phyloP scores from a whole-genome alignment of 2,888 invertebrate species.

The Polia nebulosa region DNA sequence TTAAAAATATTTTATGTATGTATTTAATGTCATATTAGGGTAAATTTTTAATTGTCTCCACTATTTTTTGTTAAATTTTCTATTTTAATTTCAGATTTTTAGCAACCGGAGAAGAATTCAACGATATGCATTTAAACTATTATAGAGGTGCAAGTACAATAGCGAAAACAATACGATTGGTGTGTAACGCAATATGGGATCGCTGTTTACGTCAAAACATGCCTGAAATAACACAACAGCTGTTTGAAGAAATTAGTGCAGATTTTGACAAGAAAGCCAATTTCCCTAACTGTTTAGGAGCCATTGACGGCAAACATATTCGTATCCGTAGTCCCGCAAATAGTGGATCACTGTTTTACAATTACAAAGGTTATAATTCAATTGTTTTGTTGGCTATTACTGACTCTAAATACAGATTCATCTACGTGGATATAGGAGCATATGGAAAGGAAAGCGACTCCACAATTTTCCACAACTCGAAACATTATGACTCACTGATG shows the following conservation, averaged over 20 bases:
- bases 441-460: conserved; percentile 58
- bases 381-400: conserved; percentile 54
- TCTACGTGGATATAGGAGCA: conserved; percentile 37
- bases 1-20: conserved; percentile 7
- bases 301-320: conserved; percentile 62
- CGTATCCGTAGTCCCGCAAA: conserved; percentile 44
- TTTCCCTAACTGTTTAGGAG: conserved; percentile 61
- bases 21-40: conserved; percentile 12
- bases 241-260: conserved; percentile 48
- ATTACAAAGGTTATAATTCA: conserved; percentile 59
- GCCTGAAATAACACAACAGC: conserved; percentile 54
- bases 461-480: conserved; percentile 47
- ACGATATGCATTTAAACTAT: conserved; percentile 46
- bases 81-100: neutral
- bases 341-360: conserved; percentile 58
- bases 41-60: no score
- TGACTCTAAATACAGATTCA: conserved; percentile 12
- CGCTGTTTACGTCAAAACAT: conserved; percentile 52
- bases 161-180: conserved; percentile 53
- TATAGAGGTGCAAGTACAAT: conserved; percentile 58
- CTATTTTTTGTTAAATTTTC: neutral
- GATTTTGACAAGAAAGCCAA: conserved; percentile 57
- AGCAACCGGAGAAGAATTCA: neutral
- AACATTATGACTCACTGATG: conserved; percentile 4
- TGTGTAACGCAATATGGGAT: conserved; percentile 59